Percentiles rank a stretch among this genome's conserved stretches.
phyloP scores from a whole-genome alignment of 2,888 invertebrate genomes.

The Elysia crispata region DNA sequence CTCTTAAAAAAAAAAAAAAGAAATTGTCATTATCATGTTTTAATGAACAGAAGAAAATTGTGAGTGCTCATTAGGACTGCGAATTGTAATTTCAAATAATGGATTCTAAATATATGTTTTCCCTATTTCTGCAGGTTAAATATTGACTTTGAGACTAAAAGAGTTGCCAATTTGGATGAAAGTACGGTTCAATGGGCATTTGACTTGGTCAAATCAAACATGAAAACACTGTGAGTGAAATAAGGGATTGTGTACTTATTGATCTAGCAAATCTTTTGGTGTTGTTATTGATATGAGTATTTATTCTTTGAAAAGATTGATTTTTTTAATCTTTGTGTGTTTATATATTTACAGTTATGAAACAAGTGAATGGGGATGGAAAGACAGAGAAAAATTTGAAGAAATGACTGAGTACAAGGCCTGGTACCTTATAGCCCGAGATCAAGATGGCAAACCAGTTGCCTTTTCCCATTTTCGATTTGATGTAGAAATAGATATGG shows the following conservation, averaged over 20 bases:
- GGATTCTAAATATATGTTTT: too few relatives aligned
- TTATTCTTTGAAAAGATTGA: background rate
- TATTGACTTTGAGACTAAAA: conserved; percentile 82
- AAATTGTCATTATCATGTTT: too few relatives aligned
- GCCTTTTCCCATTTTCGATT: conserved; percentile 91
- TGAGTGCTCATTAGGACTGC: too few relatives aligned
- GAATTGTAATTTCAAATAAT: too few relatives aligned
- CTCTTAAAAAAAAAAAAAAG: too few relatives aligned
- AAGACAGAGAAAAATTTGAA: conserved; percentile 84
- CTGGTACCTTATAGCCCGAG: conserved; percentile 84
- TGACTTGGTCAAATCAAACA: conserved; percentile 87
- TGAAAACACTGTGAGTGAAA: conserved; percentile 84
- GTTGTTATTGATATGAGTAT: background rate
- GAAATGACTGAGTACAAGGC: conserved; percentile 87
- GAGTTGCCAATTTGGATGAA: conserved; percentile 81
- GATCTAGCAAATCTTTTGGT: background rate
- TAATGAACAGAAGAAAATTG: too few relatives aligned
- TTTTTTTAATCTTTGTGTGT: background rate
- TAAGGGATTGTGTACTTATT: background rate
- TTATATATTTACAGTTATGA: conserved; percentile 78
- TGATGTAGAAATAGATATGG: conserved; percentile 87
- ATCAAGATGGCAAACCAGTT: conserved; percentile 78
- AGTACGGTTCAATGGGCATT: conserved; percentile 84
- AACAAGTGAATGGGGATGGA: conserved; percentile 90
- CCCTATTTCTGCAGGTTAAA: conserved; percentile 77